Conservation (phyloP, 2,797 vertebrate genomes). For the Pangasius mekongensis region DNA sequence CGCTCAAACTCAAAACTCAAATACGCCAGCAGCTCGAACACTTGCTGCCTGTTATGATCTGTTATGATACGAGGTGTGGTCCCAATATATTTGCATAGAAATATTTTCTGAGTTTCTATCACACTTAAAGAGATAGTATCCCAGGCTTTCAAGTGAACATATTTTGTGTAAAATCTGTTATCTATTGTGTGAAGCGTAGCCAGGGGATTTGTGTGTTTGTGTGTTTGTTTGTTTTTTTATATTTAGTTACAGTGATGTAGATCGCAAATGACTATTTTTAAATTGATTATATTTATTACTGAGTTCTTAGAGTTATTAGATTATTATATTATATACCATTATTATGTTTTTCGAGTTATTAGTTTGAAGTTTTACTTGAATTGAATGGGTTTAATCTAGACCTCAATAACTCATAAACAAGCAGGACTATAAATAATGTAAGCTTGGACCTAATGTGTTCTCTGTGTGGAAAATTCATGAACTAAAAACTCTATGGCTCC, state of each 20-base stretch:
- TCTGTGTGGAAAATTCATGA: background rate
- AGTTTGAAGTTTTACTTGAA: background rate
- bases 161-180: background rate
- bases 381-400: background rate
- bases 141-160: background rate
- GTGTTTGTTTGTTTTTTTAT: too few relatives aligned
- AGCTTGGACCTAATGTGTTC: background rate
- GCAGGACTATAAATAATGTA: background rate
- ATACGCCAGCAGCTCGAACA: background rate
- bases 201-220: background rate
- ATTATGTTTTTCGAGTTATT: background rate
- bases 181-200: background rate
- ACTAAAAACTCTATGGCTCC: background rate
- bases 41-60: background rate
- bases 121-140: background rate
- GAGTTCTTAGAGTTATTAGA: background rate
- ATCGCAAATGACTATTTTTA: background rate
- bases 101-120: constrained; percentile 4
- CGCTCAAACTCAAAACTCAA: background rate
- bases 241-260: background rate
- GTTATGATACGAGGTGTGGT: constrained; percentile 8
- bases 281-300: background rate
- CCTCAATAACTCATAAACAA: background rate
- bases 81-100: constrained; percentile 7
- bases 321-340: background rate